Percentiles rank a stretch among this genome's conserved stretches.
phyloP scores from a whole-genome alignment of 92 coral and sea anemone genomes.

The Phenganax marumi region DNA sequence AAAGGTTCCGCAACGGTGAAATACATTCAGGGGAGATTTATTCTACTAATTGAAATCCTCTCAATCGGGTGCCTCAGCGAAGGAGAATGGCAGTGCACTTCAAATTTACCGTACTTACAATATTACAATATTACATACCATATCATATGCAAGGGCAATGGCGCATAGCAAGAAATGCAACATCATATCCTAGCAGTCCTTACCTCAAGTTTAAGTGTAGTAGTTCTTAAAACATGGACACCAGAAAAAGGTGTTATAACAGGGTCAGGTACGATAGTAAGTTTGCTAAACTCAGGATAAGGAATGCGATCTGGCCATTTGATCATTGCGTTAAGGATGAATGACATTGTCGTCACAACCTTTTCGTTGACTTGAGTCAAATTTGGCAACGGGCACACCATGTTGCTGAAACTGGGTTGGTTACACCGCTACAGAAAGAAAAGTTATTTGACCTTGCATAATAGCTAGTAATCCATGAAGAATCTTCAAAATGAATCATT shows the following conservation, averaged over 20 bases:
- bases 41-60: too few relatives aligned
- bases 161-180: too few relatives aligned
- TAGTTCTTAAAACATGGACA: not conserved
- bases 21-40: too few relatives aligned
- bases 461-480: too few relatives aligned
- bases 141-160: too few relatives aligned
- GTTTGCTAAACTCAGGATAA: constrained; percentile 11
- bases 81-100: too few relatives aligned
- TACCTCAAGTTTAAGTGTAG: not conserved
- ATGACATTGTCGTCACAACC: not conserved
- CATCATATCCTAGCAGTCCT: not conserved
- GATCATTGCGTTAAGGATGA: not conserved
- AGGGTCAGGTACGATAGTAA: constrained; percentile 25
- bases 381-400: constrained; percentile 11
- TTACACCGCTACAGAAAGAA: constrained; percentile 3
- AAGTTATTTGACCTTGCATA: not conserved
- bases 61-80: too few relatives aligned
- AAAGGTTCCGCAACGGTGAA: too few relatives aligned
- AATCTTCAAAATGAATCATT: too few relatives aligned
- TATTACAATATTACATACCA: too few relatives aligned
- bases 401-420: not conserved
- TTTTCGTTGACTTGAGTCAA: not conserved
- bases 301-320: constrained; percentile 15
- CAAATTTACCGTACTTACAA: too few relatives aligned
- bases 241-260: not conserved